Percentiles rank a stretch among this genome's conserved stretches.
Evolutionary conservation across 2,888 invertebrate species (phyloP).

Genomic region (Cephus spinipes): DNA sequence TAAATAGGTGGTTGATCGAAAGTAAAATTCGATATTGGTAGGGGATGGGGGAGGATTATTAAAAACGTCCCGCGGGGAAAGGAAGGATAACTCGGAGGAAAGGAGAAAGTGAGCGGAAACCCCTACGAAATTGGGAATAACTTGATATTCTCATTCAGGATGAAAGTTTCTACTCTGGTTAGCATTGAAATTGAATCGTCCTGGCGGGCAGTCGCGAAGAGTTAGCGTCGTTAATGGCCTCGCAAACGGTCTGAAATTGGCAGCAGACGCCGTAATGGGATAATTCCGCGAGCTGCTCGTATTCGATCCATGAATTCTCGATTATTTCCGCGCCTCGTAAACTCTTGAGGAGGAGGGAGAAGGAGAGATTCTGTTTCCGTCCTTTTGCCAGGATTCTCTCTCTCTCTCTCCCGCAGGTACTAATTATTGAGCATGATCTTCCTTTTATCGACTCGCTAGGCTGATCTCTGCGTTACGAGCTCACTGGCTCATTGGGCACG

Average conservation of each 20-base stretch:
- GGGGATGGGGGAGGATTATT: neutral
- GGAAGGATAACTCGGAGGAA: slow-evolving; percentile 64
- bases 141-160: slow-evolving; percentile 44
- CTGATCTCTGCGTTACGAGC: slow-evolving; percentile 37
- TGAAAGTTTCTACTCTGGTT: slow-evolving; percentile 62
- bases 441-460: slow-evolving; percentile 32
- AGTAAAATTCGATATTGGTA: neutral
- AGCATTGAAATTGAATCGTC: slow-evolving; percentile 66
- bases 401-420: slow-evolving; percentile 4
- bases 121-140: slow-evolving; percentile 61
- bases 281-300: neutral
- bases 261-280: slow-evolving; percentile 35
- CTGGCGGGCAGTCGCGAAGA: slow-evolving; percentile 59
- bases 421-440: slow-evolving; percentile 14
- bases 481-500: slow-evolving; percentile 52
- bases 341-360: neutral
- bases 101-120: slow-evolving; percentile 61
- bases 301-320: slow-evolving; percentile 1
- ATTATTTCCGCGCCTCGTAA: neutral
- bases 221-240: slow-evolving; percentile 62
- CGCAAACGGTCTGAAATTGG: slow-evolving; percentile 58
- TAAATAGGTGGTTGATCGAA: neutral
- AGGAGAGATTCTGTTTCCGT: neutral
- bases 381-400: slow-evolving; percentile 10
- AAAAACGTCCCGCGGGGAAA: slow-evolving; percentile 16